Conservation (phyloP, 2,113 vertebrate genomes). For the Ondatra zibethicus region DNA sequence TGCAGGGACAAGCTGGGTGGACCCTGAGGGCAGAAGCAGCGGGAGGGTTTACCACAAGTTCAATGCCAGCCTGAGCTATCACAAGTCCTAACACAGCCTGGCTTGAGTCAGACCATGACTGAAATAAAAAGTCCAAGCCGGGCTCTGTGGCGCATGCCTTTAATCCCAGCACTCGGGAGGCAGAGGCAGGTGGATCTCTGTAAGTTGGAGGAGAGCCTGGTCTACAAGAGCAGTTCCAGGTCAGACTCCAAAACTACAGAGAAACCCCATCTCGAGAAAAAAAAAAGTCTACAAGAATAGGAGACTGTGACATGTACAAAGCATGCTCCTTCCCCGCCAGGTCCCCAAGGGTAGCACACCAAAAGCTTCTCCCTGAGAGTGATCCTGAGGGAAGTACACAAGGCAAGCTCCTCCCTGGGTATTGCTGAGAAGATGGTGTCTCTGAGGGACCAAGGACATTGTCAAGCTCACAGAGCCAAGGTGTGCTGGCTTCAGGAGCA, state of each 20-base stretch:
- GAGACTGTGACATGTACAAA: not conserved
- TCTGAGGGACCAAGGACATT: accelerated
- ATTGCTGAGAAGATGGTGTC: not conserved
- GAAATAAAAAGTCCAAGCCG: not conserved
- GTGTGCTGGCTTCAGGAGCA: accelerated
- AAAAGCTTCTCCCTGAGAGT: too few species aligned
- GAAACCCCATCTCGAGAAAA: too few species aligned
- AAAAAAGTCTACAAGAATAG: not conserved
- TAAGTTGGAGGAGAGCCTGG: too few species aligned
- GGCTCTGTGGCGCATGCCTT: too few species aligned
- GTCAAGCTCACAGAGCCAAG: not conserved
- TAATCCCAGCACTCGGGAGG: too few species aligned
- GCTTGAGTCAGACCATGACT: not conserved
- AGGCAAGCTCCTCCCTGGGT: too few species aligned
- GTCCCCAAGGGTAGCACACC: too few species aligned
- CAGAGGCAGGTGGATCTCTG: too few species aligned
- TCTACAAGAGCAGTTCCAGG: too few species aligned
- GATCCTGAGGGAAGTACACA: too few species aligned
- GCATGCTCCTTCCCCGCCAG: accelerated
- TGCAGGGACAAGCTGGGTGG: not conserved
- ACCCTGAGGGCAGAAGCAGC: not conserved
- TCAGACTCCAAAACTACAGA: too few species aligned
- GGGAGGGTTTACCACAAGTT: not conserved
- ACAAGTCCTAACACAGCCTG: not conserved
- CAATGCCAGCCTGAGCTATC: not conserved